A percentile compares a stretch with the other conserved stretches of the same genome.
Evolutionary conservation across 1,140 invertebrate genomes (phyloP).

Genomic region (Dysdera silvatica): DNA sequence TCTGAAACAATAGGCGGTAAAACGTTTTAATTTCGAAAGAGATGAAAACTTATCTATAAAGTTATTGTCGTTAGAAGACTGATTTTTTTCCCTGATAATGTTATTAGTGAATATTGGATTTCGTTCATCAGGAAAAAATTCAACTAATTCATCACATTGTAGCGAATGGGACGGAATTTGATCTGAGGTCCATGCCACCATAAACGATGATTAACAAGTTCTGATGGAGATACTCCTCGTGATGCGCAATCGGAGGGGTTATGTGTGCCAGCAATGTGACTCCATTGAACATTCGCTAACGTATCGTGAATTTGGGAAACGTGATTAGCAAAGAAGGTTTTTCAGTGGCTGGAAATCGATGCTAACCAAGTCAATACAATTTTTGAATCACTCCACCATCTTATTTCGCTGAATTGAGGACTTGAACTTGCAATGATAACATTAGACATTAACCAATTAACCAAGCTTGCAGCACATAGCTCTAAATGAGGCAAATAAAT

Average conservation of each 20-base stretch:
- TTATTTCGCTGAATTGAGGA: not conserved
- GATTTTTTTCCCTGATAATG: too few species aligned
- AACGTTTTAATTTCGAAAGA: not conserved
- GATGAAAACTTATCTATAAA: too few species aligned
- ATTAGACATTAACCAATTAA: not conserved
- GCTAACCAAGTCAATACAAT: not conserved
- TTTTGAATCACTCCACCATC: not conserved
- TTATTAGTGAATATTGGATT: too few species aligned
- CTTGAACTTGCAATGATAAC: not conserved
- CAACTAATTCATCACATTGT: too few species aligned
- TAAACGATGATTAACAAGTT: not conserved
- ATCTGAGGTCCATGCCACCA: not conserved
- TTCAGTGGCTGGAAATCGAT: not conserved
- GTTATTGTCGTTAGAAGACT: too few species aligned
- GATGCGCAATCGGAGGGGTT: not conserved
- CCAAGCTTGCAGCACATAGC: slow-evolving; percentile 4
- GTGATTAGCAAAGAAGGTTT: slow-evolving; percentile 2
- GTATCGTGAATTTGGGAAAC: not conserved
- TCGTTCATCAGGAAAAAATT: too few species aligned
- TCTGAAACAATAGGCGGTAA: not conserved
- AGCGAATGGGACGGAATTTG: too few species aligned
- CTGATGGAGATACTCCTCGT: not conserved
- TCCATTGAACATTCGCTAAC: not conserved
- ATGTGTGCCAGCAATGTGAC: not conserved
- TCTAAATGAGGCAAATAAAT: slow-evolving; percentile 32